phyloP scores from a whole-genome alignment of 2,888 invertebrate species.

The Volucella zonaria region DNA sequence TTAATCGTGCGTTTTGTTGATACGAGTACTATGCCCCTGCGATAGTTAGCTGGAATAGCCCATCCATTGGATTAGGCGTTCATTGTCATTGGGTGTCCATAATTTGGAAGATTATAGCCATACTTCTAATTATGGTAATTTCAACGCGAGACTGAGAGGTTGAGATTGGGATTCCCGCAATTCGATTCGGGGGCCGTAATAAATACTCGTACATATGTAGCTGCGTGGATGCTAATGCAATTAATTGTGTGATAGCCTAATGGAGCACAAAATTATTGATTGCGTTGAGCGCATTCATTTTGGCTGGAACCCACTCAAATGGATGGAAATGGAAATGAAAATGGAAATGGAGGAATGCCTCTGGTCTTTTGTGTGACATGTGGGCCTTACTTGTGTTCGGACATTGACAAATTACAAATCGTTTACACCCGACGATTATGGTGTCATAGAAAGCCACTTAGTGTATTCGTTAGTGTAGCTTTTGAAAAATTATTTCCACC shows the following conservation, averaged over 20 bases:
- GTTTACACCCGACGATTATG: slow-evolving; percentile 36
- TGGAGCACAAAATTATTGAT: slow-evolving; percentile 47
- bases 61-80: slow-evolving; percentile 52
- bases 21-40: neutral
- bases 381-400: slow-evolving; percentile 26
- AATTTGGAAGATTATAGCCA: slow-evolving; percentile 47
- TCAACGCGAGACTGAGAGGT: neutral
- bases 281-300: slow-evolving; percentile 32
- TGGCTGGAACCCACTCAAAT: neutral
- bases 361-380: slow-evolving; percentile 45
- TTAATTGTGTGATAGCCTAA: slow-evolving; percentile 54
- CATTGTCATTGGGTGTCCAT: slow-evolving; percentile 47
- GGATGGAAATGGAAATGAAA: neutral
- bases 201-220: neutral
- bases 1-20: slow-evolving; percentile 35
- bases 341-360: slow-evolving; percentile 16
- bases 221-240: slow-evolving; percentile 52
- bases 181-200: neutral
- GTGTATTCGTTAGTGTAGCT: neutral
- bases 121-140: slow-evolving; percentile 64
- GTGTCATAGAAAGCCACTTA: slow-evolving; percentile 16
- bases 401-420: slow-evolving; percentile 53
- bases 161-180: neutral
- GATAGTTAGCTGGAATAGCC: slow-evolving; percentile 42
- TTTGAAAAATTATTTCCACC: too few relatives aligned